Conservation (phyloP, 2,113 vertebrate genomes). For the Nothobranchius kuhntae region DNA sequence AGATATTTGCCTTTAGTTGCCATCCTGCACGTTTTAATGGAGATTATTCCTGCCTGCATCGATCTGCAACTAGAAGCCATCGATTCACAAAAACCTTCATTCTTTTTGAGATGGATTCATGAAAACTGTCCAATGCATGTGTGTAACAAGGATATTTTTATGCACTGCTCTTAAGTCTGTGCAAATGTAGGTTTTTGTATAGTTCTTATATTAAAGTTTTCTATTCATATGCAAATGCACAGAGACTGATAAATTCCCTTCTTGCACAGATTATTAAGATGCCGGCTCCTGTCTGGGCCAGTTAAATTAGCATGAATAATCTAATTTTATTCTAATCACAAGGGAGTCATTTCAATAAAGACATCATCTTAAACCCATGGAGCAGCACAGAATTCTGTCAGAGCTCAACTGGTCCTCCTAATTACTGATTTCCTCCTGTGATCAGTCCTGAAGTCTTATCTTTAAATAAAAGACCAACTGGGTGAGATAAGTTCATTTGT, state of each 20-base stretch:
- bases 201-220: too few species aligned
- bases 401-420: slow-evolving; percentile 23
- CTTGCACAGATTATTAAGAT: slow-evolving; percentile 12
- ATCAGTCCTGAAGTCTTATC: slow-evolving; percentile 24
- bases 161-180: too few species aligned
- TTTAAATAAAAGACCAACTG: background rate
- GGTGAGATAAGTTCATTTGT: background rate
- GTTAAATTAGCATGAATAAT: slow-evolving; percentile 8
- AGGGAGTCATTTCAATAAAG: slow-evolving; percentile 32
- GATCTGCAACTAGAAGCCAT: slow-evolving; percentile 57
- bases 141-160: too few species aligned
- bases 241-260: too few species aligned
- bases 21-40: slow-evolving; percentile 36
- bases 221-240: too few species aligned
- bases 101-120: too few species aligned
- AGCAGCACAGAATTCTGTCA: slow-evolving; percentile 20
- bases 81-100: too few species aligned
- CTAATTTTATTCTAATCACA: slow-evolving; percentile 36
- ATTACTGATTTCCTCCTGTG: slow-evolving; percentile 38
- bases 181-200: too few species aligned
- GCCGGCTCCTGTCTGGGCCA: slow-evolving; percentile 1
- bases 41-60: slow-evolving; percentile 61
- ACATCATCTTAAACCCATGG: slow-evolving; percentile 5
- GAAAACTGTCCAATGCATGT: too few species aligned
- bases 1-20: slow-evolving; percentile 38